phyloP scores from a whole-genome alignment of 1,140 invertebrate genomes.

The Mylabris phalerata region DNA sequence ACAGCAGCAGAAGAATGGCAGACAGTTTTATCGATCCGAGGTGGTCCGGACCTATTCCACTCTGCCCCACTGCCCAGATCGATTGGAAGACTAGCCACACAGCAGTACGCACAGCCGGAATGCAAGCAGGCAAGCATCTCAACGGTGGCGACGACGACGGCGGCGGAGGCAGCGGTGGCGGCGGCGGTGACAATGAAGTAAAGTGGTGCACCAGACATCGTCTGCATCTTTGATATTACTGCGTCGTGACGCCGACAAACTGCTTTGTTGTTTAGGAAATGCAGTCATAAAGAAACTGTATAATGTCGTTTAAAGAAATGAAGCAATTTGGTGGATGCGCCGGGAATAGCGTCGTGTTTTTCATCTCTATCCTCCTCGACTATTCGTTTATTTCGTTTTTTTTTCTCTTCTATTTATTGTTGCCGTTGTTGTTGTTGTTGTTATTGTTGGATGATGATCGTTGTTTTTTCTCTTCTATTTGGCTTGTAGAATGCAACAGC shows the following conservation, averaged over 20 bases:
- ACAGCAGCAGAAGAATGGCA: background rate
- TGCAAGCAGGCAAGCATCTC: background rate
- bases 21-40: constrained; percentile 14
- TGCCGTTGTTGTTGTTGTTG: background rate
- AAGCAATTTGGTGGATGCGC: background rate
- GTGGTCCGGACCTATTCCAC: constrained; percentile 13
- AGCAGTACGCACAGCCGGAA: constrained; percentile 12
- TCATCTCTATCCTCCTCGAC: background rate
- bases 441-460: background rate
- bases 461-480: background rate
- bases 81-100: constrained; percentile 11
- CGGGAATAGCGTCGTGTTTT: background rate
- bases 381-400: background rate
- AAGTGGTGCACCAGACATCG: constrained; percentile 9
- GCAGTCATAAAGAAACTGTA: background rate
- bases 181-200: too few relatives aligned
- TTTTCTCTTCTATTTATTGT: background rate
- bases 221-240: constrained; percentile 5
- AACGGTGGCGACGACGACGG: background rate
- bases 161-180: too few relatives aligned
- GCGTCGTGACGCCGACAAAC: constrained; percentile 6
- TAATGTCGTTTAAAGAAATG: too few relatives aligned
- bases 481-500: constrained; percentile 15
- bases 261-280: constrained; percentile 8
- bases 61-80: constrained; percentile 16